Evolutionary conservation across 1,140 invertebrate genomes (phyloP).

Genomic region (Tetragonula clypearis): DNA sequence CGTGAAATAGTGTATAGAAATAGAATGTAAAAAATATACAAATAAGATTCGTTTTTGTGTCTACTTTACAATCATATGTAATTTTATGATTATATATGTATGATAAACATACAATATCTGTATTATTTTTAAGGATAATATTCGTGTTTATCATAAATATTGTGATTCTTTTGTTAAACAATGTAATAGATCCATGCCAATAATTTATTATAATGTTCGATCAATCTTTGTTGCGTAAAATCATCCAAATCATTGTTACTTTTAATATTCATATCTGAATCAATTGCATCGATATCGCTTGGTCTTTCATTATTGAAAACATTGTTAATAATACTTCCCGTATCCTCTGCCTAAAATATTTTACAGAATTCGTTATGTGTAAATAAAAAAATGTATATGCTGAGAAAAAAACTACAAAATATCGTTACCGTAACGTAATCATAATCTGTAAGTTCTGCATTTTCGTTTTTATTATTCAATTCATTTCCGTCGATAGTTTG

Average conservation of each 20-base stretch:
- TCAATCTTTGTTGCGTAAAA: slow-evolving; percentile 61
- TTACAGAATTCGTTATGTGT: not conserved
- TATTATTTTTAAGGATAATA: not conserved
- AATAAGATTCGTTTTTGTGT: slow-evolving; percentile 14
- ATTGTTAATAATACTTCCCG: slow-evolving; percentile 5
- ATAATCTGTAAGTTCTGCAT: slow-evolving; percentile 4
- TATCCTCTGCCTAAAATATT: slow-evolving; percentile 27
- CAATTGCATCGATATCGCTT: slow-evolving; percentile 21
- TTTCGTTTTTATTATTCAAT: slow-evolving; percentile 40
- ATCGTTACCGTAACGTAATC: slow-evolving; percentile 45
- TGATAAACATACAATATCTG: not conserved
- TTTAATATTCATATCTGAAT: slow-evolving; percentile 19
- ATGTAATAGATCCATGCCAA: slow-evolving; percentile 73
- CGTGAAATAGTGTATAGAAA: not conserved
- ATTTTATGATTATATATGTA: not conserved
- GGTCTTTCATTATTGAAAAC: not conserved
- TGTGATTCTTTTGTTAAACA: slow-evolving; percentile 60
- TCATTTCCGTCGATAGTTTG: slow-evolving; percentile 47
- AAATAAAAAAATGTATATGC: not conserved
- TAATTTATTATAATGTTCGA: slow-evolving; percentile 74
- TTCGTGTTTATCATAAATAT: slow-evolving; percentile 23
- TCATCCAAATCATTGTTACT: slow-evolving; percentile 50
- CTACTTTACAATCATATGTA: slow-evolving; percentile 7
- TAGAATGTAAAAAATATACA: not conserved
- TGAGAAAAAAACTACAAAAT: not conserved